Evolutionary conservation across 2,797 vertebrate species (phyloP).

Genomic region (Glyptemys insculpta): DNA sequence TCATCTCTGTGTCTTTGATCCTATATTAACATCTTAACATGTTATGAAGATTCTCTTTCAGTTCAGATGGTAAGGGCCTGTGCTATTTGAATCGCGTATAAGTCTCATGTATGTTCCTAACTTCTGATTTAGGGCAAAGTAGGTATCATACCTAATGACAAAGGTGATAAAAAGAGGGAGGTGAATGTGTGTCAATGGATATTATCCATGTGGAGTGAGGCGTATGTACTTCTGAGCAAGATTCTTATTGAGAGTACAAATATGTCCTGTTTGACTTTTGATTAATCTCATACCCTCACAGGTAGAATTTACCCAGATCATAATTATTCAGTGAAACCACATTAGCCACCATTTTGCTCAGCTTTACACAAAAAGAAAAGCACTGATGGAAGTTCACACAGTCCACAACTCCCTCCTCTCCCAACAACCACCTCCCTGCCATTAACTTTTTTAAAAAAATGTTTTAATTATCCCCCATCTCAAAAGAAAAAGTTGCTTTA

Average conservation of each 20-base stretch:
- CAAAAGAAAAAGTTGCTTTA: background rate
- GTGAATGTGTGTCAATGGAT: rapidly evolving
- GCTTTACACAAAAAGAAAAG: background rate
- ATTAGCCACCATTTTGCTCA: background rate
- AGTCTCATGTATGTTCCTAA: background rate
- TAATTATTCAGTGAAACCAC: background rate
- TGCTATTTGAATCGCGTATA: background rate
- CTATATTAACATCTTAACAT: background rate
- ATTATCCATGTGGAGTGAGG: background rate
- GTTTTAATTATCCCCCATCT: background rate
- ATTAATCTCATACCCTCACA: background rate
- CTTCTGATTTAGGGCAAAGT: background rate
- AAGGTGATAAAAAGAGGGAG: background rate
- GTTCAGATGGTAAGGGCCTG: background rate
- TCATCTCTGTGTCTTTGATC: background rate
- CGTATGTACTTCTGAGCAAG: background rate
- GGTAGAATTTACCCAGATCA: background rate
- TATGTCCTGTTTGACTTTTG: rapidly evolving
- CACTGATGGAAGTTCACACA: background rate
- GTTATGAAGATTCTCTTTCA: background rate
- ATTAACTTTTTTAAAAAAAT: background rate
- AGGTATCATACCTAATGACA: background rate
- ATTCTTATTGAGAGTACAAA: background rate
- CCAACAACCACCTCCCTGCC: background rate
- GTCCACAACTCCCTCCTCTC: background rate